Conservation (phyloP, 2,888 invertebrate genomes). For the Tinea semifulvella region DNA sequence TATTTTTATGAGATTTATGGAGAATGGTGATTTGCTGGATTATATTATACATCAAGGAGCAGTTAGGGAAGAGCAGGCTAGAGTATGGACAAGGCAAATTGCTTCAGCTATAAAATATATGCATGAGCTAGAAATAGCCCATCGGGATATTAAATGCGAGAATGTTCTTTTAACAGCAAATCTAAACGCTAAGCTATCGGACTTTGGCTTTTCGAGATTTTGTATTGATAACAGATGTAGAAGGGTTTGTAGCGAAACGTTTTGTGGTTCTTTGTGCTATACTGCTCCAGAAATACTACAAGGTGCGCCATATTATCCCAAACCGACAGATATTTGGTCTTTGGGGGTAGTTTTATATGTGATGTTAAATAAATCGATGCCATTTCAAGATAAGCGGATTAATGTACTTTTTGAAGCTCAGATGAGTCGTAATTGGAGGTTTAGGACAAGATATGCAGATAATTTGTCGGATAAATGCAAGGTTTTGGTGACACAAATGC, state of each 20-base stretch:
- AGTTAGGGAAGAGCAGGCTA: constrained; percentile 72
- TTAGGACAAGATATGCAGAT: constrained; percentile 70
- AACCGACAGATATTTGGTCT: constrained; percentile 83
- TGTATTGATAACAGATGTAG: constrained; percentile 47
- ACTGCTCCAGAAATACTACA: constrained; percentile 88
- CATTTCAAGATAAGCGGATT: constrained; percentile 81
- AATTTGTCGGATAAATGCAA: constrained; percentile 69
- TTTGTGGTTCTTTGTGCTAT: constrained; percentile 87
- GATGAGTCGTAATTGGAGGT: constrained; percentile 71
- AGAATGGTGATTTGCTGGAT: constrained; percentile 81
- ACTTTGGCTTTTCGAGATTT: constrained; percentile 80
- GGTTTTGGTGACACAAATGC: constrained; percentile 65
- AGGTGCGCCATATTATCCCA: constrained; percentile 76
- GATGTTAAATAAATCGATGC: constrained; percentile 85
- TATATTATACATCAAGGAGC: constrained; percentile 73
- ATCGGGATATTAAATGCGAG: constrained; percentile 86
- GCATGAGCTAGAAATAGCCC: constrained; percentile 78
- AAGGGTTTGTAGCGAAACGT: constrained; percentile 76
- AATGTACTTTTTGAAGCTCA: constrained; percentile 71
- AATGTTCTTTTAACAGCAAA: constrained; percentile 78
- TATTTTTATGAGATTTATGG: constrained; percentile 78
- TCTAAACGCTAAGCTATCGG: constrained; percentile 81
- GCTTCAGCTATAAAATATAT: constrained; percentile 76
- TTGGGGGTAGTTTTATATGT: constrained; percentile 82
- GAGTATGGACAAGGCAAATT: constrained; percentile 77